Evolutionary conservation across 2,113 vertebrate species (phyloP), one percentile per base, ranked within the genome.

Genomic region (Oplegnathus fasciatus): DNA sequence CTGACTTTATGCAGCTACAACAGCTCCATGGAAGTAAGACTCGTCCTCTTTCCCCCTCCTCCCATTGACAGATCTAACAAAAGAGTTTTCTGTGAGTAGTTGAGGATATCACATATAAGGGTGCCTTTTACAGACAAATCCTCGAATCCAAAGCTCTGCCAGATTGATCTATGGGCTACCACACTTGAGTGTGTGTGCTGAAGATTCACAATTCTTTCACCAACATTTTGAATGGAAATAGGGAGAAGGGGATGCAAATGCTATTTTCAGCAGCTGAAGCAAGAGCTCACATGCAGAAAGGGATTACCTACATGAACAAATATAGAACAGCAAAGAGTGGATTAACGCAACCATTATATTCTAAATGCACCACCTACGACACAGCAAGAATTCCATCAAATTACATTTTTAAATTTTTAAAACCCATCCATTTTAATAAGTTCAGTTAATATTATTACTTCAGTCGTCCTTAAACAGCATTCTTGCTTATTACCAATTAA

Each of bases 221-320:
- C 68, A 28, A 67, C 67, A 67, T 62, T 84, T 71, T 72, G 40
- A 75, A 61, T 54, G 54, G 69, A 60, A 82, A 68, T 10, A 26
- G 20, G n/a, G 60, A 76, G 69, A 55, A 57, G 69, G 17, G 82
- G 72, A 81, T 69, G 67, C 58, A 54, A n/a, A 44, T 15, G 61
- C 86, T 89, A 89, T 93, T 93, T 93, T 80, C 70, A 78, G 75
- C 50, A 62, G 52, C 81, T 22, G 46, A 79, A 69, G 80, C 62
- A 67, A 85, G 72, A 62, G 54, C 73, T 89, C 75, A 74, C 67
- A 64, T 76, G 61, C 57, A 62, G 80, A 54, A 82, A 84, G 18
- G 89, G 91, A 94, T 94, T 93, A 94, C 91, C 62, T 80, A 79
- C 78, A 79, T 26, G 54, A 86, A 89, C 88, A 79, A 93, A 92